These are phyloP conservation scores for Phyllostomus discolor DNA, from an alignment of 2,113 vertebrate genomes.

Conservation along the genomic window DNA sequence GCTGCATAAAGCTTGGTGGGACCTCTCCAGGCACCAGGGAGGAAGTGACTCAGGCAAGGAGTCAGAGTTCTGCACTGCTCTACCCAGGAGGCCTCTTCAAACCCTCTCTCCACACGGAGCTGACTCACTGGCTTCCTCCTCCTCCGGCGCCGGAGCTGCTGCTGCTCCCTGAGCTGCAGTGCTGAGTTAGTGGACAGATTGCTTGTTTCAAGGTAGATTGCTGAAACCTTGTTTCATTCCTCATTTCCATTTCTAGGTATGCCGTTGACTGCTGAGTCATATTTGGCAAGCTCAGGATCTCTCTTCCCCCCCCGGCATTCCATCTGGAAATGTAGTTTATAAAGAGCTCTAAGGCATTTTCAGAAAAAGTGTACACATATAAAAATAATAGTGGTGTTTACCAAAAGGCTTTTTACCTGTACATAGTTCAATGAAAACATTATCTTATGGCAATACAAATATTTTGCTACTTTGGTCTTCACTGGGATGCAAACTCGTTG, in stretches of 20 bases:
- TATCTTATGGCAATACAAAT: slow-evolving; percentile 8
- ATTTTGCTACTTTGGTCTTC: slow-evolving; percentile 39
- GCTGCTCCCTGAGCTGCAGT: background rate
- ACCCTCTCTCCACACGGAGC: background rate
- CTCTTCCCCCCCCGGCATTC: background rate
- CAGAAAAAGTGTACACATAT: background rate
- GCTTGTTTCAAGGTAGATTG: slow-evolving; percentile 7
- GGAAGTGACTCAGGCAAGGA: slow-evolving; percentile 32
- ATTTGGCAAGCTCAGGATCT: slow-evolving; percentile 46
- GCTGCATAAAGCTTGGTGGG: background rate
- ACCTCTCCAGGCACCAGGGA: background rate
- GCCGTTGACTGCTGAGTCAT: slow-evolving; percentile 61
- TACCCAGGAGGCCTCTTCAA: background rate
- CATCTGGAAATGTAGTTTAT: slow-evolving; percentile 15
- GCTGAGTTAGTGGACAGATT: background rate
- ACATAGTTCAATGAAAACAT: slow-evolving; percentile 31
- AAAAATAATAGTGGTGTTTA: slow-evolving; percentile 17
- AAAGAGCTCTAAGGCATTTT: slow-evolving; percentile 34
- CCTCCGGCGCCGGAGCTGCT: background rate
- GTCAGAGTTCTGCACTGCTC: background rate
- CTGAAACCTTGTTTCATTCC: slow-evolving; percentile 3
- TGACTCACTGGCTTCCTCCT: slow-evolving; percentile 28
- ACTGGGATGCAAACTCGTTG: background rate
- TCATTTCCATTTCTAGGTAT: slow-evolving; percentile 45
- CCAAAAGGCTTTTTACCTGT: slow-evolving; percentile 4